Percentiles rank a stretch among this genome's conserved stretches.
Evolutionary conservation across 2,113 vertebrate genomes (phyloP).

Genomic region (Cavia porcellus): DNA sequence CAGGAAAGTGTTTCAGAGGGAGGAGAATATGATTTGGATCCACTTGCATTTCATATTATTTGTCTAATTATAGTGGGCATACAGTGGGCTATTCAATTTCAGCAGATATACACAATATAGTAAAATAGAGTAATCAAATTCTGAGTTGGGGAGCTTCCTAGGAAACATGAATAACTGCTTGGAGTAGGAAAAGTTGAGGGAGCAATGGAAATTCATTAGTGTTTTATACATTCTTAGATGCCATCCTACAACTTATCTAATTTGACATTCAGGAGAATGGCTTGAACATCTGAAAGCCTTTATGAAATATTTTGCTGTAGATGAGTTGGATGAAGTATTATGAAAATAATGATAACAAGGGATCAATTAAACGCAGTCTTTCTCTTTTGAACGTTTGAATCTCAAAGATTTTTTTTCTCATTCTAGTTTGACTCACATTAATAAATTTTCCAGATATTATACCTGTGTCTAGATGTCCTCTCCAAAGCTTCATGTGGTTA

Average conservation of each 20-base stretch:
- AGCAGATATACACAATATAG: not conserved
- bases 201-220: not conserved
- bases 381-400: not conserved
- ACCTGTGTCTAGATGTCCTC: not conserved
- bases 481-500: not conserved
- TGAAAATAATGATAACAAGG: conserved; percentile 34
- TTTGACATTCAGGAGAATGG: not conserved
- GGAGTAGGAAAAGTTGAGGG: not conserved
- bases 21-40: not conserved
- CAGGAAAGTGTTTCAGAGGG: conserved; percentile 48
- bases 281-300: not conserved
- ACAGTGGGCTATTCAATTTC: not conserved
- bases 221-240: not conserved
- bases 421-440: not conserved
- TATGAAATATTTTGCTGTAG: not conserved
- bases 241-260: not conserved
- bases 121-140: not conserved
- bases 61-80: not conserved
- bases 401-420: not conserved
- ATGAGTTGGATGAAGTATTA: not conserved
- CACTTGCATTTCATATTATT: not conserved
- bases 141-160: conserved; percentile 12
- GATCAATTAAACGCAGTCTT: not conserved
- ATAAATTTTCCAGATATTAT: not conserved
- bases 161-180: not conserved